These are phyloP conservation scores for Bursaphelenchus okinawaensis DNA, from an alignment of 2,888 invertebrate genomes.

Conservation along the genomic window DNA sequence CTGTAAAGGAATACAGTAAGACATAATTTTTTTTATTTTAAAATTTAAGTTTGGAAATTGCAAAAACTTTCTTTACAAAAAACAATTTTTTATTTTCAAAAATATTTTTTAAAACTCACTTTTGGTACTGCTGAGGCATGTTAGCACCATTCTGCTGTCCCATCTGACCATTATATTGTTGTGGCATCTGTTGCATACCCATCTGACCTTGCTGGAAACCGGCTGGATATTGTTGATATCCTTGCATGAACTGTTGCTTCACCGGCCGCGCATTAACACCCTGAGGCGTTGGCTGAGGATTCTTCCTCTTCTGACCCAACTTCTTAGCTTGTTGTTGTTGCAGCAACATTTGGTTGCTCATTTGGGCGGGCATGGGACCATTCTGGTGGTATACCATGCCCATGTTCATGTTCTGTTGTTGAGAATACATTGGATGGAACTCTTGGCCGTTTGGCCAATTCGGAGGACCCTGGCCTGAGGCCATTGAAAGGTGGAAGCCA, in stretches of 20 bases:
- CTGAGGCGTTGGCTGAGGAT: neutral
- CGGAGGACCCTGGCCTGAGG: neutral
- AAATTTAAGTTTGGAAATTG: neutral
- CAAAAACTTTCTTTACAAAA: neutral
- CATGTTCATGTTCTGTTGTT: slow-evolving; percentile 1
- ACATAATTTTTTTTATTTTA: no score
- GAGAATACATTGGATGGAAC: neutral
- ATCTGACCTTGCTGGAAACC: no score
- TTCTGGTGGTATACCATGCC: slow-evolving; percentile 6
- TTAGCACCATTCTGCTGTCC: neutral
- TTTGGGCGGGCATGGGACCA: no score
- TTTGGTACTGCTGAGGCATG: no score
- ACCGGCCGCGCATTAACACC: neutral
- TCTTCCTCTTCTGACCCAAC: slow-evolving; percentile 2
- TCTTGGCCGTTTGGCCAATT: neutral
- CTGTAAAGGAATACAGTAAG: neutral
- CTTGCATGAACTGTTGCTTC: slow-evolving; percentile 11
- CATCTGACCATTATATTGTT: neutral
- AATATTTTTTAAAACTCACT: neutral
- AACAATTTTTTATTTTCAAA: neutral
- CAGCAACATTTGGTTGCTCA: neutral
- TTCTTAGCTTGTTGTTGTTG: neutral
- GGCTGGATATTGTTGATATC: neutral
- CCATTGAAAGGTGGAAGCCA: neutral
- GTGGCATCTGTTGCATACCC: neutral